Conservation (phyloP, 2,797 vertebrate genomes). For the Centropyge bicolor region DNA sequence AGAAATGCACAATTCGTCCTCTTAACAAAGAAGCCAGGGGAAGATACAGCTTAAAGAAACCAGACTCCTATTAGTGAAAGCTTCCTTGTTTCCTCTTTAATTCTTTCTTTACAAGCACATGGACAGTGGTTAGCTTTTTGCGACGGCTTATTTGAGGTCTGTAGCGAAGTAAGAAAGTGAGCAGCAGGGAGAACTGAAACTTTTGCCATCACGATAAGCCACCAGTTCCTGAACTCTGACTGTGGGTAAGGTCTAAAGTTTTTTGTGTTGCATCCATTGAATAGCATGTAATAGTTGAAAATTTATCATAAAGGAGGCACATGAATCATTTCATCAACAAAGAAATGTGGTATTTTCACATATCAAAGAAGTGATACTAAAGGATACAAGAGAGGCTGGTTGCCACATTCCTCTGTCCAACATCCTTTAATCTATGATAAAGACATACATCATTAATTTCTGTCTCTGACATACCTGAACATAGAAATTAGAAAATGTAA, state of each 20-base stretch:
- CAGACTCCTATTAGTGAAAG: conserved; percentile 11
- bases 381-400: background rate
- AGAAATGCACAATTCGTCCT: background rate
- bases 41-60: conserved; percentile 7
- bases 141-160: background rate
- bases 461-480: background rate
- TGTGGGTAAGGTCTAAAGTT: background rate
- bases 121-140: conserved; percentile 2
- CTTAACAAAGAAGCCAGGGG: conserved; percentile 1
- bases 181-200: conserved; percentile 1
- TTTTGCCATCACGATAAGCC: background rate
- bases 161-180: background rate
- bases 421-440: background rate
- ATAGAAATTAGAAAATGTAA: background rate
- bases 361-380: background rate
- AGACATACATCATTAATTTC: background rate
- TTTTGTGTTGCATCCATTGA: background rate
- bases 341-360: background rate
- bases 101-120: background rate
- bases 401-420: background rate
- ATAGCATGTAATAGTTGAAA: background rate
- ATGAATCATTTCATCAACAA: background rate
- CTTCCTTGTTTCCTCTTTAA: conserved; percentile 5
- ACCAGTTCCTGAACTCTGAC: background rate
- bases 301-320: background rate